These are phyloP conservation scores for Solea senegalensis DNA, from an alignment of 2,113 vertebrate genomes.

Conservation along the genomic window DNA sequence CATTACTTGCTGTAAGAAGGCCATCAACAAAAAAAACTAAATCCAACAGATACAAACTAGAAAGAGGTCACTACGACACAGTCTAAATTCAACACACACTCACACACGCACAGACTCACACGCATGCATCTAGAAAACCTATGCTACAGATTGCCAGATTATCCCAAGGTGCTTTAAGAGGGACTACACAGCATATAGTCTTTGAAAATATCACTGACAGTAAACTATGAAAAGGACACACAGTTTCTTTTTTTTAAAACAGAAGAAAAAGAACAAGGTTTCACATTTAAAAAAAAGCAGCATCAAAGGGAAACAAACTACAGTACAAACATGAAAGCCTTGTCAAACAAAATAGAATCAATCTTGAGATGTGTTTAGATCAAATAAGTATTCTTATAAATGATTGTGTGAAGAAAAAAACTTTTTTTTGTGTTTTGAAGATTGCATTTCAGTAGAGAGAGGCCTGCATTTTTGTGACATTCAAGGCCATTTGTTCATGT, in stretches of 20 bases:
- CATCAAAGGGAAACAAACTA: slow-evolving; percentile 24
- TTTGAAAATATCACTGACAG: slow-evolving; percentile 38
- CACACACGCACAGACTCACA: slow-evolving; percentile 11
- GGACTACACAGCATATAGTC: slow-evolving; percentile 40
- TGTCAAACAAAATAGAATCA: not conserved
- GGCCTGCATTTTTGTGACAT: slow-evolving; percentile 24
- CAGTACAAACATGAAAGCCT: slow-evolving; percentile 13
- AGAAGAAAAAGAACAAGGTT: slow-evolving; percentile 8
- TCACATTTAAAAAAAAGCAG: slow-evolving; percentile 46
- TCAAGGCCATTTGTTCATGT: slow-evolving; percentile 13
- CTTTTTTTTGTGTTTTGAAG: slow-evolving; percentile 4
- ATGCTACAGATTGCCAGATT: slow-evolving; percentile 35
- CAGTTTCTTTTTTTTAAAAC: not conserved
- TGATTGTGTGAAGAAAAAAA: not conserved
- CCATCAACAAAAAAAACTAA: slow-evolving; percentile 12
- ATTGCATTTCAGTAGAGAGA: slow-evolving; percentile 41
- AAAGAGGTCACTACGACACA: slow-evolving; percentile 13
- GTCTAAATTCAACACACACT: slow-evolving; percentile 12
- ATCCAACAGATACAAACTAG: slow-evolving; percentile 10
- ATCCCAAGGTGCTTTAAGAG: slow-evolving; percentile 51
- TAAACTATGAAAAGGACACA: slow-evolving; percentile 28
- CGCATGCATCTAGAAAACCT: not conserved
- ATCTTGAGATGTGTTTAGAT: slow-evolving; percentile 14
- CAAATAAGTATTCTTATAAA: not conserved
- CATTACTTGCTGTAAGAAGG: slow-evolving; percentile 15